Conservation (phyloP, 2,888 invertebrate genomes). For the Brachyptera putata region DNA sequence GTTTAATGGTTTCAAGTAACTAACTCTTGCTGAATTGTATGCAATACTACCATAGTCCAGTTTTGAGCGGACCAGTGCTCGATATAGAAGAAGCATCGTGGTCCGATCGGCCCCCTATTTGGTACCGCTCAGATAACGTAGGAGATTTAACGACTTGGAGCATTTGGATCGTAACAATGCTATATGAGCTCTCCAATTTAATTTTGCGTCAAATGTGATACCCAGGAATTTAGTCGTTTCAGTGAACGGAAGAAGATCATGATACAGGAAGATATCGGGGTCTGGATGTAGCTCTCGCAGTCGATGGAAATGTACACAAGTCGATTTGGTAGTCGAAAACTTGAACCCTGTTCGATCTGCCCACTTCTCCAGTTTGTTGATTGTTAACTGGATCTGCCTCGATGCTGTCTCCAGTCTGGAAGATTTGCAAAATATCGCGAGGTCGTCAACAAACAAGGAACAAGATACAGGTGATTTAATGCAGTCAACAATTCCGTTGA, state of each 20-base stretch:
- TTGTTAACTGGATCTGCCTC: no score
- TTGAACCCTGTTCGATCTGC: conserved; percentile 1
- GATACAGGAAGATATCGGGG: conserved; percentile 5
- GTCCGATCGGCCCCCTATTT: conserved; percentile 3
- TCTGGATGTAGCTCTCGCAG: background rate
- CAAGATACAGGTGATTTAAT: background rate
- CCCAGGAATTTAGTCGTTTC: conserved; percentile 3
- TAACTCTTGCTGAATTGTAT: no score
- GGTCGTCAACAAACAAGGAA: conserved; percentile 17
- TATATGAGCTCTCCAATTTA: conserved; percentile 17
- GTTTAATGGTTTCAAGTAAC: background rate
- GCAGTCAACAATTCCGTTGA: conserved; percentile 1
- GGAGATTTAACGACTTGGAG: conserved; percentile 4
- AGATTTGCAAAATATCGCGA: conserved; percentile 8
- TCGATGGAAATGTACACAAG: conserved; percentile 10
- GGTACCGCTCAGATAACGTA: background rate
- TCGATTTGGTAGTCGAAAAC: conserved; percentile 10
- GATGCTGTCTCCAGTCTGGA: background rate
- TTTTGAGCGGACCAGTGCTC: background rate
- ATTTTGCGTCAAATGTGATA: conserved; percentile 4
- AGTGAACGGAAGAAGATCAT: background rate
- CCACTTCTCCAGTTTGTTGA: conserved; percentile 1
- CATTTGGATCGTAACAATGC: no score
- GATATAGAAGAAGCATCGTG: background rate
- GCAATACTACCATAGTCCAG: no score